Evolutionary conservation across 2,888 invertebrate species (phyloP).

Genomic region (Nemoura dubitans): DNA sequence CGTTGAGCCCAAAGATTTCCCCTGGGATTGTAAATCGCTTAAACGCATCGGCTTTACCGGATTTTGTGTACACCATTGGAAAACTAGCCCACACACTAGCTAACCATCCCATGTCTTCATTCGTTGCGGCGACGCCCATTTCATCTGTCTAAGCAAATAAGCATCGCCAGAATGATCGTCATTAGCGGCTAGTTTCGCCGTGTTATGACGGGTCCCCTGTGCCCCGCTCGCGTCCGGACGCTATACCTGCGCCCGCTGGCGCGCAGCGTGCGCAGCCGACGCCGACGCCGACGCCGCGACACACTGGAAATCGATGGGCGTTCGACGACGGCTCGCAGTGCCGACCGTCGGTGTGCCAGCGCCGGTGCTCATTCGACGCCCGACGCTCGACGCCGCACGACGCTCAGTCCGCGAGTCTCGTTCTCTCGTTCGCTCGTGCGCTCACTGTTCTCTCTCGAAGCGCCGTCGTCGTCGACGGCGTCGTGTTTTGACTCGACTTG

Average conservation of each 20-base stretch:
- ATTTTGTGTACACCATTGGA: too few species aligned
- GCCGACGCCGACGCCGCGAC: conserved; percentile 7
- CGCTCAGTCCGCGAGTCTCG: background rate
- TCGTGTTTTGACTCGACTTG: too few species aligned
- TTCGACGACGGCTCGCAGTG: conserved; percentile 41
- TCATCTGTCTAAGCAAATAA: background rate
- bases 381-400: background rate
- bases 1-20: too few species aligned
- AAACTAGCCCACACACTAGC: too few species aligned
- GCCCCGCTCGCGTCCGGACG: background rate
- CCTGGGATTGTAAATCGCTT: too few species aligned
- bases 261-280: background rate
- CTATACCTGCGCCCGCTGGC: background rate
- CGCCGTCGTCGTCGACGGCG: conserved; percentile 8
- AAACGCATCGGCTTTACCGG: too few species aligned
- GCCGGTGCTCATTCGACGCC: conserved; percentile 37
- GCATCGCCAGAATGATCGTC: background rate
- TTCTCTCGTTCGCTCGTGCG: too few species aligned
- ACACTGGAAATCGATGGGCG: conserved; percentile 43
- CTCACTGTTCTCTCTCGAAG: background rate
- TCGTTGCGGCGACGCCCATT: background rate
- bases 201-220: background rate
- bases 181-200: background rate
- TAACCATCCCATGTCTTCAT: background rate
- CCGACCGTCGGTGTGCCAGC: conserved; percentile 23